A percentile compares a stretch with the other conserved stretches of the same genome.
Conservation (phyloP, 2,113 vertebrate genomes). For the Chaetorhynchus papuensis region DNA sequence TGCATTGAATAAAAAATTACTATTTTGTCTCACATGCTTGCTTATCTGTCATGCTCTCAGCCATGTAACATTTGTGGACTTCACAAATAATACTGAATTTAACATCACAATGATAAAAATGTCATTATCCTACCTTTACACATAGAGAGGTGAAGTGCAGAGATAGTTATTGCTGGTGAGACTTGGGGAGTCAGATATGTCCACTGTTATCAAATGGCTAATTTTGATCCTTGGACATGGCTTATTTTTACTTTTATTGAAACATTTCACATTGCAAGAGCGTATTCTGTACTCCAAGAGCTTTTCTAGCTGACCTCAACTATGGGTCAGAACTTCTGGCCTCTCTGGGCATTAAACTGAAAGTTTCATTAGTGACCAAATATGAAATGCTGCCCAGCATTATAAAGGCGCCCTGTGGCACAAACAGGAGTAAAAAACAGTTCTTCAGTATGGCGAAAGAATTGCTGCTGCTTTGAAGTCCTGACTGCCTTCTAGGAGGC, state of each 20-base stretch:
- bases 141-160: neutral
- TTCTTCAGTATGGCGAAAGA: neutral
- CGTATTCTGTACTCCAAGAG: neutral
- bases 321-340: neutral
- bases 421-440: neutral
- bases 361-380: neutral
- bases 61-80: neutral
- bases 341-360: neutral
- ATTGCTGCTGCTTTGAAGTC: neutral
- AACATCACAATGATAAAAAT: constrained; percentile 11
- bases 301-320: neutral
- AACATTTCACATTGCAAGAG: neutral
- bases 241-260: neutral
- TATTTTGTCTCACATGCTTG: constrained; percentile 23
- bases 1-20: constrained; percentile 36
- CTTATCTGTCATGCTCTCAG: constrained; percentile 33
- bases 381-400: neutral
- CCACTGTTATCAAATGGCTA: neutral
- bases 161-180: neutral
- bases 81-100: constrained; percentile 17
- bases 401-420: neutral
- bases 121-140: neutral
- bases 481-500: neutral
- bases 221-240: neutral
- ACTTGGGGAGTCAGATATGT: neutral